Conservation (phyloP, 2,113 vertebrate genomes). For the Silurus meridionalis region DNA sequence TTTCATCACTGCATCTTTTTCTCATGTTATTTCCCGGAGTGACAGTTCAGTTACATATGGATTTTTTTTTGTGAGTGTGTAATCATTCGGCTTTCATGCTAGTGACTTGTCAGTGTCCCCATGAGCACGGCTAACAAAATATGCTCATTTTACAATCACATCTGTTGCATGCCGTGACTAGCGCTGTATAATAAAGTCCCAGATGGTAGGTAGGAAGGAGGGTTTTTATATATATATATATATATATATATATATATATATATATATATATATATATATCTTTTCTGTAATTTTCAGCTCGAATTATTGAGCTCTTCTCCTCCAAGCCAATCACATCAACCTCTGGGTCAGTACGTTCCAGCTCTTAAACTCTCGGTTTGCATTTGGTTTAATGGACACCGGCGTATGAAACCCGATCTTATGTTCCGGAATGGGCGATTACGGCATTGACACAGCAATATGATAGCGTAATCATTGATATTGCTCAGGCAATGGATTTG, state of each 20-base stretch:
- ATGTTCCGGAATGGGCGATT: conserved; percentile 21
- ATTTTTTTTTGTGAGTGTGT: not conserved
- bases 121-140: not conserved
- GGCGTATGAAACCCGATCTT: conserved; percentile 33
- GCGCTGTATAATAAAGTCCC: conserved; percentile 23
- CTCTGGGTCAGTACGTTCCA: conserved; percentile 31
- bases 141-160: conserved; percentile 28
- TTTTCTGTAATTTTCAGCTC: not conserved
- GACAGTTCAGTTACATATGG: not conserved
- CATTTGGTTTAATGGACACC: conserved; percentile 38
- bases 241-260: not conserved
- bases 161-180: conserved; percentile 34
- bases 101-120: not conserved
- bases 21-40: not conserved
- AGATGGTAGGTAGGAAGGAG: conserved; percentile 37
- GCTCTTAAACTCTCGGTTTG: not conserved
- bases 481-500: conserved; percentile 14
- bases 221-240: not conserved
- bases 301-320: conserved; percentile 9
- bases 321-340: conserved; percentile 6
- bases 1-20: not conserved
- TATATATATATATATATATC: not conserved
- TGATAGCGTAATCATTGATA: conserved; percentile 22
- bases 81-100: not conserved
- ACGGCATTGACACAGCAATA: conserved; percentile 22